Base-by-base conservation (phyloP, 2,888 invertebrate genomes). In the Dromius quadrimaculatus region DNA sequence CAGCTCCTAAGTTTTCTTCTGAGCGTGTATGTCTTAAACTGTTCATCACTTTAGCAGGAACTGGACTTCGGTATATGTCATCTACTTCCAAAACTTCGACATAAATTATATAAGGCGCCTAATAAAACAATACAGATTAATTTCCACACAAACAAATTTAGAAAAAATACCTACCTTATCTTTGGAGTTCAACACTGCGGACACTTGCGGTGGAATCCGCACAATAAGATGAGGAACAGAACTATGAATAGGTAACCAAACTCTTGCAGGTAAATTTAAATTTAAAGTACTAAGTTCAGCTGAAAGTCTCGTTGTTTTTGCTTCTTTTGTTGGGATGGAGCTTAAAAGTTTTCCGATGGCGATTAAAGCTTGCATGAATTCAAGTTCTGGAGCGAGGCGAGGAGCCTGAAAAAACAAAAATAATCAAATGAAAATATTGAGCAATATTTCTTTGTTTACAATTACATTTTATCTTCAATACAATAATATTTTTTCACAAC, bases 121-220 rank as follows among this genome's bases (percentile, higher is more conserved):
- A 32, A 32, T 32, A 32, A 5, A 32, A 41, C 41, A 41, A 41
- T 11, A 41, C 4, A 6, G 11, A 41, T n/a, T 4, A 41, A 41
- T 9, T 6, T 41, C 6, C 41, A n/a, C 4, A 13, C 28, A 28
- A 57, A n/a, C n/a, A n/a, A n/a, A n/a, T n/a, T 19, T 45, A 13
- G n/a, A 32, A 2, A 36, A 36, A 36, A 15, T 11, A 15, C 41
- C 15, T 11, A 91, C 92, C 88, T 96, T 97, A 82, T 97, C 97
- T 85, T 99, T 99, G 76, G 98, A 98, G 84, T 99, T 99, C 74
- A 99, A 90, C 65, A 99, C 98, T 62, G 98, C 98, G 72, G 97
- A 97, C 74, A 96, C 95, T 79, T 96, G 95, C 71, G 96, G 96
- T 43, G 98, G 98, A 84, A 99, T 96, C 83, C 98, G 87, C 57